These are phyloP conservation scores for Rhynchotus rufescens DNA, from an alignment of 2,797 vertebrate genomes.

Conservation along the genomic window DNA sequence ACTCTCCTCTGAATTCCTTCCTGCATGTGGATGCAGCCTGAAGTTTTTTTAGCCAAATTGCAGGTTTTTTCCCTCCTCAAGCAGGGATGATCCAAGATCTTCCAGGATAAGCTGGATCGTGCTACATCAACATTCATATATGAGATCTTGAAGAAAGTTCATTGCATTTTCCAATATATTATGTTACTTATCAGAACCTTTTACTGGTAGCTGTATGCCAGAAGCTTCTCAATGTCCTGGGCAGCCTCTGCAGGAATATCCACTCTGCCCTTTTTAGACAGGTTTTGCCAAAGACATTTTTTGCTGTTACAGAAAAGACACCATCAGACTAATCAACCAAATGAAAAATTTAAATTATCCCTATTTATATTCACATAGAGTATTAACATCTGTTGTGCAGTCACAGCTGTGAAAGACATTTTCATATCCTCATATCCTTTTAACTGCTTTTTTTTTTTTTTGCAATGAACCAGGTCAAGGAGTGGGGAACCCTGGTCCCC, in stretches of 20 bases:
- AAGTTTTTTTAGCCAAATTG: background rate
- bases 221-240: conserved; percentile 11
- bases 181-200: conserved; percentile 64
- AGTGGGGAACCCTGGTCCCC: background rate
- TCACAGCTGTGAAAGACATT: conserved; percentile 50
- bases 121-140: conserved; percentile 7
- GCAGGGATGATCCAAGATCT: background rate
- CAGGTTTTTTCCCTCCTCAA: background rate
- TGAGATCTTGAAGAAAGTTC: conserved; percentile 28
- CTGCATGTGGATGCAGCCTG: background rate
- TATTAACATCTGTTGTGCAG: conserved; percentile 36
- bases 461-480: background rate
- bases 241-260: conserved; percentile 47
- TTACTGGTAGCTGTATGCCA: conserved; percentile 47
- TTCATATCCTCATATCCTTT: background rate
- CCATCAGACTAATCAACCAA: background rate
- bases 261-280: conserved; percentile 10
- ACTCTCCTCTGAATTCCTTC: background rate
- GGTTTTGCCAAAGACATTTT: conserved; percentile 44
- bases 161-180: conserved; percentile 52
- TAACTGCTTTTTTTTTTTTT: conserved; percentile 9
- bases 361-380: conserved; percentile 53
- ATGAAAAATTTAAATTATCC: conserved; percentile 41
- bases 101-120: background rate
- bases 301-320: conserved; percentile 42